phyloP scores from a whole-genome alignment of 2,888 invertebrate species.

The Nezara viridula region DNA sequence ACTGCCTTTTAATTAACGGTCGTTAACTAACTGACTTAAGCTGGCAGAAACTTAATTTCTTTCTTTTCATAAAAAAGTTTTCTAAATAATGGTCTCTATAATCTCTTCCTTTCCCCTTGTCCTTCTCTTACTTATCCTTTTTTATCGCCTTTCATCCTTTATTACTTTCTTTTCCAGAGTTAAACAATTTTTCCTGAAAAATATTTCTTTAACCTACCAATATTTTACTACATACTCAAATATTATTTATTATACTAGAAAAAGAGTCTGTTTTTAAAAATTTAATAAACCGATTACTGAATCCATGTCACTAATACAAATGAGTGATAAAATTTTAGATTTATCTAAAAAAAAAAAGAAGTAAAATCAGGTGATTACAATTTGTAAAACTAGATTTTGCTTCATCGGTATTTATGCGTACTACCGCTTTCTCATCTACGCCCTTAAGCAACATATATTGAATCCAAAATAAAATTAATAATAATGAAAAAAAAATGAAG shows the following conservation, averaged over 20 bases:
- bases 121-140: constrained; percentile 44
- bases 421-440: no score
- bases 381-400: no score
- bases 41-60: constrained; percentile 38
- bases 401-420: no score
- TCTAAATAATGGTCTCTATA: constrained; percentile 46
- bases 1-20: constrained; percentile 22
- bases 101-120: constrained; percentile 13
- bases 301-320: no score
- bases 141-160: constrained; percentile 43
- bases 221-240: not conserved
- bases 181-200: not conserved
- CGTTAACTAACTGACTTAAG: constrained; percentile 43
- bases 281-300: no score
- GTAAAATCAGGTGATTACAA: no score
- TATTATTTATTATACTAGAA: not conserved
- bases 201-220: not conserved
- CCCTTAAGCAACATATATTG: no score
- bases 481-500: no score
- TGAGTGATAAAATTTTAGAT: no score
- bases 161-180: constrained; percentile 41
- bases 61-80: constrained; percentile 50
- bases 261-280: not conserved
- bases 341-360: no score
- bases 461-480: no score